Evolutionary conservation across 2,113 vertebrate genomes (phyloP).

Genomic region (Ailurus styani): DNA sequence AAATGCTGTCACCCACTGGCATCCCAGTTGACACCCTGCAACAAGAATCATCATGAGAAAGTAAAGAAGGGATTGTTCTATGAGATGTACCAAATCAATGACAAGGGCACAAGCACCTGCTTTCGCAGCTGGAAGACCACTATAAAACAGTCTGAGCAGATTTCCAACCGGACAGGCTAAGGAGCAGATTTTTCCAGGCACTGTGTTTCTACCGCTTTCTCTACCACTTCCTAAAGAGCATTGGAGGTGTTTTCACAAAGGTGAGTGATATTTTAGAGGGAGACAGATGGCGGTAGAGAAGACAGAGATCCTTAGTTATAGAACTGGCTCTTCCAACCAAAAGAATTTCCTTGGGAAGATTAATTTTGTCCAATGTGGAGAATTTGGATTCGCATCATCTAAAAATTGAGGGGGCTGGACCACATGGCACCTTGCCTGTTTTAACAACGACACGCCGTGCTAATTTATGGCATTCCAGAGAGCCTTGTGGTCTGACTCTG

Average conservation of each 20-base stretch:
- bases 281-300: background rate
- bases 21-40: background rate
- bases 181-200: background rate
- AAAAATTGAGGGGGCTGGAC: background rate
- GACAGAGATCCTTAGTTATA: background rate
- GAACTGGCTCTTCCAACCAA: background rate
- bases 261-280: background rate
- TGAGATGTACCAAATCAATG: background rate
- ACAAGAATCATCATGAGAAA: background rate
- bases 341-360: background rate
- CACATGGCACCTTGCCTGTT: background rate
- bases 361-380: background rate
- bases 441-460: background rate
- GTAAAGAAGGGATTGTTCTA: background rate
- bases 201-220: background rate
- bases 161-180: background rate
- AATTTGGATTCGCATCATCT: background rate
- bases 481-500: background rate
- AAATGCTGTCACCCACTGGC: background rate
- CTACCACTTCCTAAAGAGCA: background rate
- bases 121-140: background rate
- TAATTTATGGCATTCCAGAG: background rate
- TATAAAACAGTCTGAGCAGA: background rate
- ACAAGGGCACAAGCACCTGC: background rate
- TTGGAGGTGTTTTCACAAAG: background rate